A percentile compares a stretch with the other conserved stretches of the same genome.
phyloP scores from a whole-genome alignment of 2,113 vertebrate genomes.

The Canis aureus region DNA sequence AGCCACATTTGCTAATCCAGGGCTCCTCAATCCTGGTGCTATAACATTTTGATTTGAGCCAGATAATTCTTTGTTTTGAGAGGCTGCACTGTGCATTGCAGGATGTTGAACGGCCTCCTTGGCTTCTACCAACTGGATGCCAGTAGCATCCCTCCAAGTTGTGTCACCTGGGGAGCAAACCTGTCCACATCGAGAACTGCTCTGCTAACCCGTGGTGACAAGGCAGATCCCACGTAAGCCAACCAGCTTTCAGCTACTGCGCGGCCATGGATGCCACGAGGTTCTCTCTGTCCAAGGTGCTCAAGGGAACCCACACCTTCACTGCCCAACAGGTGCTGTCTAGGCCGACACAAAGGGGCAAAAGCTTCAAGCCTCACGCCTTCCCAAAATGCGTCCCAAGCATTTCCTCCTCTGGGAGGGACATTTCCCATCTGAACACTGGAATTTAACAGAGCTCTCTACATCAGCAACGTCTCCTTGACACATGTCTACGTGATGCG shows the following conservation, averaged over 20 bases:
- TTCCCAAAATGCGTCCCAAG: neutral
- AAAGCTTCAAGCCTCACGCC: neutral
- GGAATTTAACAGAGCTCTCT: neutral
- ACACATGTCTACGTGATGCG: neutral
- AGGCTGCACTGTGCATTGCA: neutral
- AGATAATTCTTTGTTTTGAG: neutral
- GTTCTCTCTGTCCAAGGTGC: neutral
- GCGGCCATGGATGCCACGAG: neutral
- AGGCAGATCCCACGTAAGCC: neutral
- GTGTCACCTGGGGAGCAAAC: neutral
- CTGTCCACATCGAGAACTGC: neutral
- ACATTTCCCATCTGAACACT: neutral
- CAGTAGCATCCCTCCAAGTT: neutral
- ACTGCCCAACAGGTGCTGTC: neutral
- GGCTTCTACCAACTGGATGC: neutral
- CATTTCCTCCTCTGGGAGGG: neutral
- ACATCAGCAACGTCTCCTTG: neutral
- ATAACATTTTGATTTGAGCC: neutral
- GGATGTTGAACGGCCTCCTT: neutral
- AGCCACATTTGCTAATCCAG: neutral
- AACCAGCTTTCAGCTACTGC: neutral
- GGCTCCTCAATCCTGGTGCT: neutral
- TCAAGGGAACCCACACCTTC: neutral
- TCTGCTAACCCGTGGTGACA: neutral
- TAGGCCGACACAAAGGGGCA: neutral